A percentile compares a stretch with the other conserved stretches of the same genome.
These are phyloP conservation scores for Clivina fossor DNA, from an alignment of 2,888 invertebrate genomes.

Conservation along the genomic window DNA sequence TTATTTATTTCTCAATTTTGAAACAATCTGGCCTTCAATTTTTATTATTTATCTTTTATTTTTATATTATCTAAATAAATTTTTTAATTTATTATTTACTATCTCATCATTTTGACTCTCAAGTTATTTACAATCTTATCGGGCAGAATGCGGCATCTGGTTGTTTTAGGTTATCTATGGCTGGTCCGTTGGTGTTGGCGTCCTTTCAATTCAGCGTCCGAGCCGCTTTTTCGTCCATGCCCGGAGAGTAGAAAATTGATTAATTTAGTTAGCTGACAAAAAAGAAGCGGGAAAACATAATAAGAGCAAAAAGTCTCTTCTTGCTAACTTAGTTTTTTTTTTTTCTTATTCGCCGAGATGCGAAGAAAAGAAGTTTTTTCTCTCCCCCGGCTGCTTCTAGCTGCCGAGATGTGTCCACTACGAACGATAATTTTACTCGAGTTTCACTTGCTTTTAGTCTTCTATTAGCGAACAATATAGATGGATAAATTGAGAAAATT, in stretches of 20 bases:
- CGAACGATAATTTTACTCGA: constrained; percentile 17
- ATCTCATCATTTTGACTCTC: too few relatives aligned
- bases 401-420: constrained; percentile 12
- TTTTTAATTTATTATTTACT: too few relatives aligned
- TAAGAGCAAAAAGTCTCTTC: constrained; percentile 32
- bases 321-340: constrained; percentile 28
- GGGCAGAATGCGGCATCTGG: too few relatives aligned
- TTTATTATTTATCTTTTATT: too few relatives aligned
- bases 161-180: too few relatives aligned
- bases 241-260: constrained; percentile 33
- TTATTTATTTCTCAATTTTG: too few relatives aligned
- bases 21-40: too few relatives aligned
- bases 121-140: too few relatives aligned
- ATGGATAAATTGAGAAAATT: too few relatives aligned
- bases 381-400: too few relatives aligned
- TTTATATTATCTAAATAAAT: too few relatives aligned
- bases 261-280: constrained; percentile 32
- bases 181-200: constrained; percentile 13
- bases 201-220: constrained; percentile 28
- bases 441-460: constrained; percentile 4
- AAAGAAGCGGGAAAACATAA: constrained; percentile 32
- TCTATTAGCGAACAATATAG: neutral
- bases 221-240: constrained; percentile 28
- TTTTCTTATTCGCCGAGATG: constrained; percentile 4
- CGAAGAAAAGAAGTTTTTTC: constrained; percentile 22